Base-by-base conservation (phyloP, 2,888 invertebrate genomes). In the Acleris cristana region DNA sequence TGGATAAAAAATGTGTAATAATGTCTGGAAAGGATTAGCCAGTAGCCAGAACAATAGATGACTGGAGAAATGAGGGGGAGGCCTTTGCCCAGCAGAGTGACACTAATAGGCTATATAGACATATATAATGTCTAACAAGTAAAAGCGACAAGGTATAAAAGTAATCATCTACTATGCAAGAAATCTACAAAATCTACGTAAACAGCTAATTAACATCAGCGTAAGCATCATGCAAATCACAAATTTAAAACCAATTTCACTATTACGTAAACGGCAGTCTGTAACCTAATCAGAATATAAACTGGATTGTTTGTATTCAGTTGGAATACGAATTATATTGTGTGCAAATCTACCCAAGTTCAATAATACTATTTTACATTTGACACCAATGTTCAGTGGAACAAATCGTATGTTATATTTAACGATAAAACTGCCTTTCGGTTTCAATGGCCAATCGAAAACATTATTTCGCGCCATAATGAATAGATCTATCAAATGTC, bases 341-440 rank as follows among this genome's bases (percentile, higher is more conserved):
- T 67, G 67, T 63, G 67, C 58, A 67, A 67, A 67, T 67, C 44
- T 51, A 61, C 45, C 63, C 67, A 63, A 67, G 63, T 67, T 67
- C 63, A 67, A 57, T 48, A 62, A 62, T 66, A 57, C 40, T 60
- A 65, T 64, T 58, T 34, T 49, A 23, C 53, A 40, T 67, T 67
- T 67, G 67, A 58, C 67, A 63, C 52, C 53, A 56, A 67, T 49
- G 58, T 58, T 54, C 48, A 58, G 48, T 34, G 40, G 40, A 56
- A 67, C 67, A 67, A 63, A 63, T 58, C 55, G 58, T 54, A 62
- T 45, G 51, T 6, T 54, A 40, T 44, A 57, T 65, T 61, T 57
- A 62, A 66, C 63, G 56, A 67, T 48, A 30, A n/a, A 56, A 62
- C 61, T 51, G 51, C 55, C 66, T 66, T 66, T 62, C 61, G 56